phyloP scores from a whole-genome alignment of 1,140 invertebrate genomes.

The Leptinotarsa lineolata region DNA sequence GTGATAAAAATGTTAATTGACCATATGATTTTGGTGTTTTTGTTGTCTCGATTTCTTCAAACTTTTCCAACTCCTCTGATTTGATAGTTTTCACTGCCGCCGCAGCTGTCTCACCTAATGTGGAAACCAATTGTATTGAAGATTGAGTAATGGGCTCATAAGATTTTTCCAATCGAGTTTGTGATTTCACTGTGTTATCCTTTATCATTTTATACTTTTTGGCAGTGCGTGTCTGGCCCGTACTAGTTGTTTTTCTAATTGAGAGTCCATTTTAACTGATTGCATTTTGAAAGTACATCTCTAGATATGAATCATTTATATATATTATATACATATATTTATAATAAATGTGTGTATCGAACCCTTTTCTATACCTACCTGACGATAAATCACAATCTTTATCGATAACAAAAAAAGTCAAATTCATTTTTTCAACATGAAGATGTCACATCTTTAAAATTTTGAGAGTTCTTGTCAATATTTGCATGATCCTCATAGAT shows the following conservation, averaged over 20 bases:
- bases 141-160: no score
- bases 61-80: neutral
- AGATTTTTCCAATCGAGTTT: no score
- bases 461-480: constrained; percentile 14
- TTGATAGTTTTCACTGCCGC: neutral
- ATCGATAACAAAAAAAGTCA: constrained; percentile 15
- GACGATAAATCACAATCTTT: constrained; percentile 18
- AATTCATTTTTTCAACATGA: constrained; percentile 13
- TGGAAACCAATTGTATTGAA: no score
- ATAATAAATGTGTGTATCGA: constrained; percentile 18
- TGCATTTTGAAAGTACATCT: no score
- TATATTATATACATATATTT: no score
- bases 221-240: no score
- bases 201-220: no score
- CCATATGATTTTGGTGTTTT: constrained; percentile 1
- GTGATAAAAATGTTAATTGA: constrained; percentile 14
- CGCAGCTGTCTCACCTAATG: no score
- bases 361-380: constrained; percentile 12
- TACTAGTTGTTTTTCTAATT: constrained; percentile 5
- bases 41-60: neutral
- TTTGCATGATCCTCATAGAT: constrained; percentile 3
- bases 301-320: no score
- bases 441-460: constrained; percentile 8
- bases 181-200: no score
- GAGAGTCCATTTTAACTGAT: constrained; percentile 6